Evolutionary conservation across 1,140 invertebrate species (phyloP), one percentile per base, ranked within the genome.

Genomic region (Trichonephila inaurata): DNA sequence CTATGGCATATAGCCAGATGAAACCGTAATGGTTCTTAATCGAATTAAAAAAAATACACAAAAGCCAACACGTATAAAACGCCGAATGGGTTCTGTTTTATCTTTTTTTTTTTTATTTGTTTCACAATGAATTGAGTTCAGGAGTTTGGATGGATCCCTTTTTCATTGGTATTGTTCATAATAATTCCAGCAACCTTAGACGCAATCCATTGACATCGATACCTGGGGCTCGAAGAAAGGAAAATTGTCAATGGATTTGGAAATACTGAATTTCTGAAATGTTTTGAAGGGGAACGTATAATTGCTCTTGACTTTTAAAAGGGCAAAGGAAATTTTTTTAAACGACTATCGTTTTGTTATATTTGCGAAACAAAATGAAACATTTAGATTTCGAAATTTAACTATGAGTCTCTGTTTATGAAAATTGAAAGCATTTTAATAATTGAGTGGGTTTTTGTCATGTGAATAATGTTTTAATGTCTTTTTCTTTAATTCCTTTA

Each of bases 41-140:
- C 28, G 33, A n/a, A n/a, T n/a, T n/a, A n/a, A 77, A 77, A 77
- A 72, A 14, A 72, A 40, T 72, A 18, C 72, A 77, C 72, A 77
- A 40, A 40, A 77, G 33, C 33, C 14, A 28, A 77, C 72, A 77
- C 72, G 72, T 77, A 40, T 77, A 77, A 77, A 77, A 77, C 72
- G 33, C 16, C 72, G 33, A 77, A 77, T 40, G 18, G 33, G n/a
- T 16, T 33, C 33, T 40, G 18, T n/a, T n/a, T n/a, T n/a, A n/a
- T n/a, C n/a, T 77, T 0, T 28, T 28, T 28, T 28, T 77, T 33
- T 77, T 28, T 77, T 16, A 40, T 77, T 77, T 77, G 33, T 77
- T 77, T 77, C 72, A 77, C 72, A 77, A 77, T 77, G 28, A 28
- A 77, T 77, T 28, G 72, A 77, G 72, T 77, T 77, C 72, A 77